Evolutionary conservation across 2,888 invertebrate genomes (phyloP).

Genomic region (Mimachlamys varia): DNA sequence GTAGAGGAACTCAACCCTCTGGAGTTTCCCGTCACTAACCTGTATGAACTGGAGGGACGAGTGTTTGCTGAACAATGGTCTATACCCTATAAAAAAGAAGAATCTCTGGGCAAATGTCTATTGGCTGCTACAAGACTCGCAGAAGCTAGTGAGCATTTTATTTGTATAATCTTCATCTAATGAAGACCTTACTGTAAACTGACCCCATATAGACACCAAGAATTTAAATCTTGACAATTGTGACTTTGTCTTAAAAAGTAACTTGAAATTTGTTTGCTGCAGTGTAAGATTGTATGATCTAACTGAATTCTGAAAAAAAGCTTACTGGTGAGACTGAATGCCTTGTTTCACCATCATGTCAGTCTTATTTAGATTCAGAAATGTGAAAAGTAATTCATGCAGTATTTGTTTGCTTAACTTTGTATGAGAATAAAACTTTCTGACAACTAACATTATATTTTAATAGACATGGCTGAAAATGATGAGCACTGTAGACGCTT

Average conservation of each 20-base stretch:
- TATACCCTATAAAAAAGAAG: constrained; percentile 83
- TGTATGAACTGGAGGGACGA: constrained; percentile 82
- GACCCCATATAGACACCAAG: no score
- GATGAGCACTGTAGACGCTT: constrained; percentile 82
- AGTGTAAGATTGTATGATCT: no score
- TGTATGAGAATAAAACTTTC: not conserved
- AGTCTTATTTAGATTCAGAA: no score
- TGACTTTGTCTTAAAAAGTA: no score
- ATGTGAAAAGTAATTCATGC: no score
- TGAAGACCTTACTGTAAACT: no score
- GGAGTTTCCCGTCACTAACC: constrained; percentile 82
- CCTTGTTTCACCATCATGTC: no score
- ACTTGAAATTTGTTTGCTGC: no score
- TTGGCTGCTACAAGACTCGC: constrained; percentile 81
- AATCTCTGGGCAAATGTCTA: constrained; percentile 83
- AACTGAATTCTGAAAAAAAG: no score
- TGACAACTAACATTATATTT: constrained; percentile 36
- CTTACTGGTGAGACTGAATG: no score
- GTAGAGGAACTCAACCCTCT: constrained; percentile 66
- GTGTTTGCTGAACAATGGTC: constrained; percentile 83
- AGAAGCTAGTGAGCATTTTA: constrained; percentile 77
- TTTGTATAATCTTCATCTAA: no score
- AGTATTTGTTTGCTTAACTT: not conserved
- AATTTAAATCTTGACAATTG: no score
- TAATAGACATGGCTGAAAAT: constrained; percentile 80